Evolutionary conservation across 2,888 invertebrate species (phyloP), one percentile per base, ranked within the genome.

Genomic region (Schizaphis graminum): DNA sequence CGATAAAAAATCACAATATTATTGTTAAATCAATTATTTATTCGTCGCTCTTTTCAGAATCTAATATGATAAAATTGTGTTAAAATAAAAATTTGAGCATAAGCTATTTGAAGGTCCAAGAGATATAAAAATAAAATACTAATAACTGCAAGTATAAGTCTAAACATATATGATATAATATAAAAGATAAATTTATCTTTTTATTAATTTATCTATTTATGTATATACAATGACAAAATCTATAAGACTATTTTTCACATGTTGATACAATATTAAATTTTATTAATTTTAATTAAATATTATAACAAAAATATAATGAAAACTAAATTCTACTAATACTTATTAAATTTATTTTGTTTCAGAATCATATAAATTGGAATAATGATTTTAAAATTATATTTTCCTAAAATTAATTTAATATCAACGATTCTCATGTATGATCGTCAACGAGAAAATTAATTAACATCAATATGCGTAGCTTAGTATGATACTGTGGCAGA

Each of bases 401-500:
- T 89, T 28, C 4, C 67, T n/a, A 44, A 89, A 10, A 44, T 35
- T 57, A 49, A 47, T 77, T 77, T 85, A 28, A 44, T 53, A 87
- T 56, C 77, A 57, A 4, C 0, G 44, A 35, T 57, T 35, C 41
- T 28, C 53, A 47, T 26, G 5, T 35, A 35, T 57, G 77, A 89
- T 85, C 3, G 57, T 67, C 84, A 35, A 61, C 61, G 41, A 57
- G 61, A 61, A 91, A 41, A 61, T 11, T 21, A 67, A 85, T 86
- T 53, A 87, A 7, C 86, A 90, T 91, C 94, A 94, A 87, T 91
- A 94, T 94, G 94, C 86, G 53, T 94, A 86, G 94, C 67, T 91
- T 94, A 94, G 57, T 94, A 94, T 92, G 92, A 89, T 84, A 92
- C 92, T 88, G 84, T 89, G 67, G 91, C 41, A 89, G 84, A 91